Conservation (phyloP, 2,113 vertebrate species). For the Pteruthius melanotis region DNA sequence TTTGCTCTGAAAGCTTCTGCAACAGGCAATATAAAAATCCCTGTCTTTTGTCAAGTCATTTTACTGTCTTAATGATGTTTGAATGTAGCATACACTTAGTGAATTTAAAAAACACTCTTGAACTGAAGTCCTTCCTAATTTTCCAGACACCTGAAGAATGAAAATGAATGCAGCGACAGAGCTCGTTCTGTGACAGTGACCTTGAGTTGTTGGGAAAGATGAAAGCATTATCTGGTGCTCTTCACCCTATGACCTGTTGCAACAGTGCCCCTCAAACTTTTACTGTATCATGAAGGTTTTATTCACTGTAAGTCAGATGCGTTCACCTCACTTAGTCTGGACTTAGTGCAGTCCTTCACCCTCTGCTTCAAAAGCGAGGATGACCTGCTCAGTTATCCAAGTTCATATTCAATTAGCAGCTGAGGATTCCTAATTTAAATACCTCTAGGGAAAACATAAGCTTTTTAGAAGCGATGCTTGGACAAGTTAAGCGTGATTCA, state of each 20-base stretch:
- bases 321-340: background rate
- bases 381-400: background rate
- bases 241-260: background rate
- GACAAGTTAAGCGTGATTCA: slow-evolving; percentile 64
- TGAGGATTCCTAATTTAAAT: slow-evolving; percentile 62
- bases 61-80: background rate
- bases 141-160: background rate
- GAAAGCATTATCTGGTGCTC: background rate
- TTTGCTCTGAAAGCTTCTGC: background rate
- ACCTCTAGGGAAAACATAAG: slow-evolving; percentile 57
- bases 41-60: background rate
- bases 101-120: background rate
- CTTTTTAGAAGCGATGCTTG: slow-evolving; percentile 58
- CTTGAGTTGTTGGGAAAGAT: background rate
- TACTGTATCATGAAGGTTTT: background rate
- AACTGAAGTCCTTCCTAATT: background rate
- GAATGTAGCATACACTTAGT: background rate
- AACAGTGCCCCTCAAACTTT: background rate
- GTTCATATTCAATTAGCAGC: slow-evolving; percentile 60
- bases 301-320: background rate
- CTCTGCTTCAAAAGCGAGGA: background rate
- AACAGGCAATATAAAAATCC: background rate
- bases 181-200: background rate
- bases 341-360: background rate
- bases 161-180: background rate